Evolutionary conservation across 2,797 vertebrate species (phyloP), one percentile per base, ranked within the genome.

Genomic region (Octomys mimax): DNA sequence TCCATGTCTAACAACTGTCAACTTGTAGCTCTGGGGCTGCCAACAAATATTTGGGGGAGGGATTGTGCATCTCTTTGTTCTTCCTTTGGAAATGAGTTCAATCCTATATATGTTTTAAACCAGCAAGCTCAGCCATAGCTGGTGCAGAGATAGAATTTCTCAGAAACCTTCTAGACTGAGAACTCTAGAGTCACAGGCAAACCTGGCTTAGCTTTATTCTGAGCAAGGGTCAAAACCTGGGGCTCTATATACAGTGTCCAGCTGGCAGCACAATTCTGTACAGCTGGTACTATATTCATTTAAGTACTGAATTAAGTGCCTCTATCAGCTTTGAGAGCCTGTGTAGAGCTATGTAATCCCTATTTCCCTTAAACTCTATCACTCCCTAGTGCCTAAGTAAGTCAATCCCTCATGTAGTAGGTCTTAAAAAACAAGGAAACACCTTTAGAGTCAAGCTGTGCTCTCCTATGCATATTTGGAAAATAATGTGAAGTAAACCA

Each of bases 1-100:
- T 96, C 94, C 96, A 80, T 91, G 92, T 96, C 92, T 95, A 71
- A 21, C 87, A 93, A 97, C 92, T 97, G 96, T 96, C 96, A 97
- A 71, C 89, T 95, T 5, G 13, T 87, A 95, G 96, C 96, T 96
- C 95, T 91, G 68, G 92, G 91, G 68, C 87, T 94, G 85, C 93
- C 95, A 96, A 96, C 93, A 97, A 98, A 93, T 86, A 94, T 92
- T 88, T 96, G 85, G 81, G 73, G 54, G 96, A 96, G n/a, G 85
- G 85, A 89, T 46, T 92, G 59, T 73, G 12, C 24, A 80, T 39
- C 0, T 7, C 94, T 98, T 97, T 96, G 87, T 90, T 95, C 89
- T 92, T 64, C 82, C 33, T 90, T 28, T 97, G 95, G 90, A 81
- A 95, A 94, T 59, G 59, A 24, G 70, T 83, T 97, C 94, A 88